A percentile compares a stretch with the other conserved stretches of the same genome.
These are phyloP conservation scores for Galemys pyrenaicus DNA, from an alignment of 2,113 vertebrate species.

Conservation along the genomic window DNA sequence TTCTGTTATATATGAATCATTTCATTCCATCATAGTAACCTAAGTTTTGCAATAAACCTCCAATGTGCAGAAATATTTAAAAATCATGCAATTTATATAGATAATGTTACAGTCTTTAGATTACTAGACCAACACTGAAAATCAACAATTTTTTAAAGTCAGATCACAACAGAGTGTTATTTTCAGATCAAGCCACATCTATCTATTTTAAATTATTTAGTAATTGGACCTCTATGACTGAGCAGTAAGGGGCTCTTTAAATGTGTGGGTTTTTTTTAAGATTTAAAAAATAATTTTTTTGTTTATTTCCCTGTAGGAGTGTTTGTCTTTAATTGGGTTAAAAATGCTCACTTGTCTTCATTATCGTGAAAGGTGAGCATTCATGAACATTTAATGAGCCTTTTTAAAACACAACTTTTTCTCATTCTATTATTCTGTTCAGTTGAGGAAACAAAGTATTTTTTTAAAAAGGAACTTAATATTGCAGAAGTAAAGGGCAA, in stretches of 20 bases:
- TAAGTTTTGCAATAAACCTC: not conserved
- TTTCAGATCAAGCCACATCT: not conserved
- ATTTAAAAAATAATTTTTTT: conserved; percentile 6
- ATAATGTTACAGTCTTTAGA: not conserved
- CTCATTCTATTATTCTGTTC: not conserved
- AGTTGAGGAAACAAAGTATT: not conserved
- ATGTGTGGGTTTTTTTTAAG: not conserved
- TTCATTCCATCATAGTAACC: not conserved
- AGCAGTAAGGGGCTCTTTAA: not conserved
- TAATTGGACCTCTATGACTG: not conserved
- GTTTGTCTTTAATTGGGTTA: not conserved
- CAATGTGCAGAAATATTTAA: not conserved
- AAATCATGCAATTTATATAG: not conserved
- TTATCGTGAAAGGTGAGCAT: not conserved
- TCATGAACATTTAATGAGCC: not conserved
- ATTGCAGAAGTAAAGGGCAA: not conserved
- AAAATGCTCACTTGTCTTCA: not conserved
- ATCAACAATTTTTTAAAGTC: not conserved
- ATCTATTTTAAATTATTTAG: not conserved
- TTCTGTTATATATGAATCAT: not conserved
- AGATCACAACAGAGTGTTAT: not conserved
- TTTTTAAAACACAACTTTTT: not conserved
- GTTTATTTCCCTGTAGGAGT: not conserved
- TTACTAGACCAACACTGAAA: conserved; percentile 3
- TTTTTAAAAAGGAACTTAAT: not conserved